Conservation (phyloP, 2,113 vertebrate species). For the Neomonachus schauinslandi region DNA sequence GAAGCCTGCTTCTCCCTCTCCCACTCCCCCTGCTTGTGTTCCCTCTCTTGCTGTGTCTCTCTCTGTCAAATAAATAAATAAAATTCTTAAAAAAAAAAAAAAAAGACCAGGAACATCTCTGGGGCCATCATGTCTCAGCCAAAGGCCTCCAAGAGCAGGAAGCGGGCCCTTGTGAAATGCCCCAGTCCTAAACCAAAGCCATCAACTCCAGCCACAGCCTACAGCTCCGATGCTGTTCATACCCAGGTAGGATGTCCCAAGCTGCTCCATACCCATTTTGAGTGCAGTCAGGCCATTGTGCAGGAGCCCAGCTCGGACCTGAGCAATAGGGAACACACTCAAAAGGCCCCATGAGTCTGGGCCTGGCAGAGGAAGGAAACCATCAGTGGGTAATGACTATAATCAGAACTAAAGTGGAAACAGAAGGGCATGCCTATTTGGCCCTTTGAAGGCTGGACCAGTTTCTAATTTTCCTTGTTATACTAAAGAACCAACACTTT, state of each 20-base stretch:
- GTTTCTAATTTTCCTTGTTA: slow-evolving; percentile 37
- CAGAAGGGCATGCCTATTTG: background rate
- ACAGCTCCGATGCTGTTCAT: background rate
- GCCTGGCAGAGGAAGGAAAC: background rate
- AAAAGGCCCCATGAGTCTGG: background rate
- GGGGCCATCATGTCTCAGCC: background rate
- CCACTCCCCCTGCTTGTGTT: no score
- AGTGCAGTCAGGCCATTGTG: background rate
- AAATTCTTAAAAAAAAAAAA: background rate
- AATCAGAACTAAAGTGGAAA: slow-evolving; percentile 24
- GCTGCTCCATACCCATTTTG: background rate
- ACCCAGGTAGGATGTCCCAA: background rate
- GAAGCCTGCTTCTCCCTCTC: no score
- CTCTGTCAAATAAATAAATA: no score
- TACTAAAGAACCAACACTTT: slow-evolving; percentile 43
- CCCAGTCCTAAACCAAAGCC: background rate
- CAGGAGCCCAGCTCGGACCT: background rate
- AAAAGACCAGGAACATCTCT: background rate
- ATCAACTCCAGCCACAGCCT: background rate
- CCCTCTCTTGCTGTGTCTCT: no score
- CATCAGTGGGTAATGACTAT: background rate
- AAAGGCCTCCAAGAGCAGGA: background rate
- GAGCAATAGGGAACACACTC: background rate
- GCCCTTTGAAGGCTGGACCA: background rate
- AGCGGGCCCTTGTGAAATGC: background rate